Evolutionary conservation across 2,888 invertebrate genomes (phyloP).

Genomic region (Caenorhabditis virilis): DNA sequence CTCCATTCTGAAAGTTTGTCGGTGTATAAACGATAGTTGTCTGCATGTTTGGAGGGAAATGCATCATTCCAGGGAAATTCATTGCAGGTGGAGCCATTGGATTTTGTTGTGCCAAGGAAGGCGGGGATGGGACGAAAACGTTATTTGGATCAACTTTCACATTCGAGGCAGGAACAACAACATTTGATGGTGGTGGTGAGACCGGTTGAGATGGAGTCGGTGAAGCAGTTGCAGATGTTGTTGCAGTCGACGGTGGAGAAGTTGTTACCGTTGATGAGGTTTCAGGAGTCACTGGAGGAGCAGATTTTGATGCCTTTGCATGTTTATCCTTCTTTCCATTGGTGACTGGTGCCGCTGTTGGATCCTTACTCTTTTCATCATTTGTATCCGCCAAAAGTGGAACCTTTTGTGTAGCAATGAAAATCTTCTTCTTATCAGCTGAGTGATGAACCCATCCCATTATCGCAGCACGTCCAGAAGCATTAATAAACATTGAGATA

Average conservation of each 20-base stretch:
- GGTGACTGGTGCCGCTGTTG: neutral
- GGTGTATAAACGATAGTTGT: slow-evolving; percentile 35
- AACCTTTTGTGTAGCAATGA: slow-evolving; percentile 17
- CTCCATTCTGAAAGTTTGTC: neutral
- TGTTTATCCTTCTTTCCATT: too few species aligned
- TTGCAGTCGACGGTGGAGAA: slow-evolving; percentile 3
- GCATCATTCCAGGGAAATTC: slow-evolving; percentile 31
- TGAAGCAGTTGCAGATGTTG: neutral
- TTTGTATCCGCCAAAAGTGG: slow-evolving; percentile 23
- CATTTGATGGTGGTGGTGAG: slow-evolving; percentile 6
- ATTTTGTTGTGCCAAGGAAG: neutral
- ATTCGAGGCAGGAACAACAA: neutral
- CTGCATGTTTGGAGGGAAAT: slow-evolving; percentile 30
- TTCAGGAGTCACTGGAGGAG: neutral
- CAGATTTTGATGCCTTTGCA: too few species aligned
- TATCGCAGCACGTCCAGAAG: slow-evolving; percentile 12
- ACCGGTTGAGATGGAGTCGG: slow-evolving; percentile 20
- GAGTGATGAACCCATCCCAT: slow-evolving; percentile 6
- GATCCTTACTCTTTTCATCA: slow-evolving; percentile 13
- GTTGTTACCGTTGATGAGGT: slow-evolving; percentile 12
- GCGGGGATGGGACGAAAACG: neutral
- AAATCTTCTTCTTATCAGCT: slow-evolving; percentile 11
- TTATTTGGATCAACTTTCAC: neutral
- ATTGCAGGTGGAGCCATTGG: slow-evolving; percentile 9
- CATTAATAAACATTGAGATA: slow-evolving; percentile 13